Conservation (phyloP, 2,113 vertebrate genomes). For the Cheirogaleus medius region DNA sequence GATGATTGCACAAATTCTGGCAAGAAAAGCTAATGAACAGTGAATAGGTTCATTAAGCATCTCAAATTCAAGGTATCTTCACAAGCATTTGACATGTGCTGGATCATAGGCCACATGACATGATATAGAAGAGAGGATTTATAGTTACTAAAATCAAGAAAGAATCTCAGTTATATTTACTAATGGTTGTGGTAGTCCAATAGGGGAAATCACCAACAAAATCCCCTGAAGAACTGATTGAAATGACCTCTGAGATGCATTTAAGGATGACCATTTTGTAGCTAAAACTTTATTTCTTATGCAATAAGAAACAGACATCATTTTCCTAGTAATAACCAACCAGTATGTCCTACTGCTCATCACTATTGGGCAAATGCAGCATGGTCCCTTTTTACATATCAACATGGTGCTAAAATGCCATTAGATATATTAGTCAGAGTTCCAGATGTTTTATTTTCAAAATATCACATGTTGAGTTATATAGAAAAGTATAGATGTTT, state of each 20-base stretch:
- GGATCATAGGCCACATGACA: neutral
- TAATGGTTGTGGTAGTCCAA: neutral
- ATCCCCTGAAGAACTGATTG: neutral
- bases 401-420: neutral
- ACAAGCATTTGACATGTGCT: neutral
- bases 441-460: neutral
- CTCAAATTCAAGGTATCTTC: neutral
- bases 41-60: neutral
- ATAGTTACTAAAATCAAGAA: neutral
- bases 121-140: neutral
- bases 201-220: neutral
- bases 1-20: neutral
- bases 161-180: neutral
- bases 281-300: neutral
- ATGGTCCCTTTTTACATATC: neutral
- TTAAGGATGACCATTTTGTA: neutral
- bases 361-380: neutral
- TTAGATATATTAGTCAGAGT: neutral
- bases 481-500: neutral
- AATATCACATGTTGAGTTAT: neutral
- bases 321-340: neutral
- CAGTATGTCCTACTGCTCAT: neutral
- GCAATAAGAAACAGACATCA: neutral
- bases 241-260: neutral
- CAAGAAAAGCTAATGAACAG: neutral